A percentile compares a stretch with the other conserved stretches of the same genome.
These are phyloP conservation scores for Danaus melanippus DNA, from an alignment of 1,140 invertebrate species.

Conservation along the genomic window DNA sequence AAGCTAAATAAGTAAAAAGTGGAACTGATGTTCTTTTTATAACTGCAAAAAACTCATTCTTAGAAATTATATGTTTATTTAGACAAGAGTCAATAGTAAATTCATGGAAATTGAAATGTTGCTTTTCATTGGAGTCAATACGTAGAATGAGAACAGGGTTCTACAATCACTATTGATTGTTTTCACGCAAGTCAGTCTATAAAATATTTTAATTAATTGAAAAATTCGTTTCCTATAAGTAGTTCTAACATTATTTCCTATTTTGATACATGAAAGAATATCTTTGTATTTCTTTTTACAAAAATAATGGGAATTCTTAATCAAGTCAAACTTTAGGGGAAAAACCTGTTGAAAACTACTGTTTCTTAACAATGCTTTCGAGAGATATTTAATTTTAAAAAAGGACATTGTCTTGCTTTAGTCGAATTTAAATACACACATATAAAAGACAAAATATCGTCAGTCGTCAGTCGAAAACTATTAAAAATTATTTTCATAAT, in stretches of 20 bases:
- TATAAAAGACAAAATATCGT: too few relatives aligned
- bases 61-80: slow-evolving; percentile 32
- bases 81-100: slow-evolving; percentile 20
- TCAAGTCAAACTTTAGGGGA: background rate
- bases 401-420: too few relatives aligned
- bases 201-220: too few relatives aligned
- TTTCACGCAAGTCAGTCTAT: background rate
- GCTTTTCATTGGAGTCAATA: slow-evolving; percentile 28
- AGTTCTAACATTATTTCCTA: slow-evolving; percentile 3
- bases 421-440: too few relatives aligned
- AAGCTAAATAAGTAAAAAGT: slow-evolving; percentile 6
- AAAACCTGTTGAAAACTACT: too few relatives aligned
- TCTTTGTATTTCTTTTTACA: background rate
- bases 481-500: too few relatives aligned
- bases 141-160: slow-evolving; percentile 30
- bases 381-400: too few relatives aligned
- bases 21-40: slow-evolving; percentile 4
- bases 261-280: slow-evolving; percentile 1
- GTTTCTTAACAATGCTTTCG: too few relatives aligned
- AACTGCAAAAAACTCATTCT: slow-evolving; percentile 14
- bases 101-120: slow-evolving; percentile 23
- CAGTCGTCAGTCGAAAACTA: too few relatives aligned
- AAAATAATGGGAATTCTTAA: background rate
- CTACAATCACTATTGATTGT: slow-evolving; percentile 14
- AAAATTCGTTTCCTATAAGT: background rate